phyloP scores from a whole-genome alignment of 1,140 invertebrate genomes.

The Drosophila orena region DNA sequence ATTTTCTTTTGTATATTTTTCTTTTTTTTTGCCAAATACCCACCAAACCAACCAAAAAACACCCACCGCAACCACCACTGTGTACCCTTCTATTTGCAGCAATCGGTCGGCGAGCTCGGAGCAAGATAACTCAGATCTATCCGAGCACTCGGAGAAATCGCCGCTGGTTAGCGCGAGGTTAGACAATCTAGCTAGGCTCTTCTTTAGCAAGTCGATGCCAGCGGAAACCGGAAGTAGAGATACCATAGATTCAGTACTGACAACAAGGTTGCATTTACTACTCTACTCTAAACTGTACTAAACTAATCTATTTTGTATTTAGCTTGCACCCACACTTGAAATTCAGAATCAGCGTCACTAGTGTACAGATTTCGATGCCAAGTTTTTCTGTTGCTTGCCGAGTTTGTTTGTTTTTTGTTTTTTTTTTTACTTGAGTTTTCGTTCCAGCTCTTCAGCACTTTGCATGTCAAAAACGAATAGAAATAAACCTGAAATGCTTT shows the following conservation, averaged over 20 bases:
- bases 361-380: conserved; percentile 42
- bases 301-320: conserved; percentile 40
- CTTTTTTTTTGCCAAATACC: conserved; percentile 28
- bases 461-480: conserved; percentile 60
- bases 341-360: conserved; percentile 31
- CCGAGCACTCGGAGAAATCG: conserved; percentile 86
- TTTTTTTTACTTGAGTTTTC: conserved; percentile 27
- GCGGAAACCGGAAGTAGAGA: conserved; percentile 85
- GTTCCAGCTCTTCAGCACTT: conserved; percentile 61
- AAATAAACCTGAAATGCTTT: conserved; percentile 42
- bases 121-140: conserved; percentile 85
- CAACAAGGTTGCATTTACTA: conserved; percentile 83
- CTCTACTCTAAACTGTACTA: conserved; percentile 42
- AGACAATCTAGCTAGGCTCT: conserved; percentile 88
- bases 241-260: conserved; percentile 85
- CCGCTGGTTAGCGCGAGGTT: conserved; percentile 87
- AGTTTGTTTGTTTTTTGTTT: conserved; percentile 14
- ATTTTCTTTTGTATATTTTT: conserved; percentile 28
- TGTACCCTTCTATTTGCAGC: conserved; percentile 80
- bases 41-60: conserved; percentile 43
- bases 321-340: conserved; percentile 42
- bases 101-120: conserved; percentile 87
- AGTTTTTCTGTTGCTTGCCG: conserved; percentile 35
- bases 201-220: conserved; percentile 87
- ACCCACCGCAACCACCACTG: conserved; percentile 49